Evolutionary conservation across 2,888 invertebrate species (phyloP).

Genomic region (Nomada lathburiana): DNA sequence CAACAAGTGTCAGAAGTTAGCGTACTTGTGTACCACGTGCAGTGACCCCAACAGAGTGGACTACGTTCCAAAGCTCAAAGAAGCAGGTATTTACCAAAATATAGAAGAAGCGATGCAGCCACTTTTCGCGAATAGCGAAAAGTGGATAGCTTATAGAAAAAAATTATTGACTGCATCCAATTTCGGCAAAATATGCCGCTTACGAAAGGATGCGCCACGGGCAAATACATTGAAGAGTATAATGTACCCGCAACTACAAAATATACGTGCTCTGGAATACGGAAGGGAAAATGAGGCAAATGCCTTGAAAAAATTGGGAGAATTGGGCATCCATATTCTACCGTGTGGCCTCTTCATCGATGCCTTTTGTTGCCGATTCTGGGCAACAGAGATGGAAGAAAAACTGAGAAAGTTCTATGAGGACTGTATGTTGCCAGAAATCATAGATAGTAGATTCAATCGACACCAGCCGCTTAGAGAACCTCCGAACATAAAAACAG

Average conservation of each 20-base stretch:
- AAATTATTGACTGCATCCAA: slow-evolving; percentile 22
- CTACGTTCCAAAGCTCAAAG: background rate
- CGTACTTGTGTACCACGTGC: background rate
- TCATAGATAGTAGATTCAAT: no score
- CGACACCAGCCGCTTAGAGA: background rate
- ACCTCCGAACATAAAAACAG: background rate
- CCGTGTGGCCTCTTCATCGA: slow-evolving; percentile 7
- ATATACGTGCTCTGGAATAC: no score
- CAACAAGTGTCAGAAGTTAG: background rate
- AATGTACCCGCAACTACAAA: no score
- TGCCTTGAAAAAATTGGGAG: background rate
- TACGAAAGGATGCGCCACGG: no score
- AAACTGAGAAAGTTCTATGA: no score
- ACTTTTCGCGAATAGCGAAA: slow-evolving; percentile 2
- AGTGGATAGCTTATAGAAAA: slow-evolving; percentile 2
- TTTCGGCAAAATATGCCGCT: no score
- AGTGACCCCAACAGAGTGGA: background rate
- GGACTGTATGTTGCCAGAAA: background rate
- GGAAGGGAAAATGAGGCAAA: no score
- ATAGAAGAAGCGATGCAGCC: slow-evolving; percentile 16
- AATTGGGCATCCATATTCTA: background rate
- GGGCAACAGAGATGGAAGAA: no score
- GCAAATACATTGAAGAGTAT: no score
- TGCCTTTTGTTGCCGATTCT: background rate
- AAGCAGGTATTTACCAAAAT: background rate